Conservation (phyloP, 2,113 vertebrate genomes). For the Dipodomys spectabilis region DNA sequence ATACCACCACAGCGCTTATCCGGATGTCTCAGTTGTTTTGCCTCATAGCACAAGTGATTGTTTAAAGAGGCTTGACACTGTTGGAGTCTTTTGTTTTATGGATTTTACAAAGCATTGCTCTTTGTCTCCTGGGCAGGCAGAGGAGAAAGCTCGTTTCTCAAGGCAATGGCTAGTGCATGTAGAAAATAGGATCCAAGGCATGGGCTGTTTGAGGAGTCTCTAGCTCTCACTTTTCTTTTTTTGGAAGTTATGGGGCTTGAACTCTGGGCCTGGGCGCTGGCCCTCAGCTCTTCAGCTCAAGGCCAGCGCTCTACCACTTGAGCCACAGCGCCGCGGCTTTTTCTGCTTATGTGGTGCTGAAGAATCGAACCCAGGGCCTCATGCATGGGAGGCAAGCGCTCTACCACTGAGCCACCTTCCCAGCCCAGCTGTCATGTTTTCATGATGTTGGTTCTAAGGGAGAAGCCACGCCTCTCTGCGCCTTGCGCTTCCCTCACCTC, state of each 20-base stretch:
- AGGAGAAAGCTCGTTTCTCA: constrained; percentile 71
- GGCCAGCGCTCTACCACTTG: no score
- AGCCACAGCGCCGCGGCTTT: no score
- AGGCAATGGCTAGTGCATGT: constrained; percentile 61
- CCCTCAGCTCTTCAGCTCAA: no score
- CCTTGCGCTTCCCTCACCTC: not conserved
- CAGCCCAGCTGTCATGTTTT: not conserved
- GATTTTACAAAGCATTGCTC: constrained; percentile 80
- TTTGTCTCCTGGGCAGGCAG: constrained; percentile 74
- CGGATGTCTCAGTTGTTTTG: constrained; percentile 82
- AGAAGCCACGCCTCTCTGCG: not conserved
- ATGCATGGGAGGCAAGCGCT: no score
- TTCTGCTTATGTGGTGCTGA: no score
- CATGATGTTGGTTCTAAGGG: not conserved
- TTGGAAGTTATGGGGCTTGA: no score
- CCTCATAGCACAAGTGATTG: constrained; percentile 83
- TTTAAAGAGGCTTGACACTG: constrained; percentile 84
- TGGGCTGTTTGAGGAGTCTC: not conserved
- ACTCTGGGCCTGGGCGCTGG: no score
- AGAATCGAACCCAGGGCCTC: no score
- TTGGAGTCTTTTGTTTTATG: constrained; percentile 84
- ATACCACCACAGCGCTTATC: constrained; percentile 78
- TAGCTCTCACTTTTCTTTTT: not conserved
- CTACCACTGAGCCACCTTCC: no score
- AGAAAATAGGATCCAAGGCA: constrained; percentile 54